A percentile compares a stretch with the other conserved stretches of the same genome.
Evolutionary conservation across 2,797 vertebrate genomes (phyloP).

Genomic region (Iguana delicatissima): DNA sequence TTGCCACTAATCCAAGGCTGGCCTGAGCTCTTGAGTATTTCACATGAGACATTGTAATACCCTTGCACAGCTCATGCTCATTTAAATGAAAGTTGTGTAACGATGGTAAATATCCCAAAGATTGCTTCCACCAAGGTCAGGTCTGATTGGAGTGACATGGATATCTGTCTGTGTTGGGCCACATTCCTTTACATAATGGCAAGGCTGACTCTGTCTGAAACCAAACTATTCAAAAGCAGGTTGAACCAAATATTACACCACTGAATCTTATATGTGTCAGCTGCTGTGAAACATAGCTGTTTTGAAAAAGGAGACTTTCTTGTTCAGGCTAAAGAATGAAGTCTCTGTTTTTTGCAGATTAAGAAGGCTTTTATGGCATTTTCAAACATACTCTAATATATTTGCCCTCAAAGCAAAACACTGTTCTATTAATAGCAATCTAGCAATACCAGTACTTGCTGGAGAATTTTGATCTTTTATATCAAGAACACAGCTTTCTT

Average conservation of each 20-base stretch:
- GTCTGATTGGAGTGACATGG: too few relatives aligned
- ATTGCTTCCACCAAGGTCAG: too few relatives aligned
- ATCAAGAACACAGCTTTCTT: slow-evolving; percentile 60
- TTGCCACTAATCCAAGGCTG: too few relatives aligned
- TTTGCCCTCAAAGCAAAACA: slow-evolving; percentile 61
- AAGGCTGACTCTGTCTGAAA: background rate
- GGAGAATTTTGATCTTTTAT: slow-evolving; percentile 73
- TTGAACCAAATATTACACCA: fast-evolving
- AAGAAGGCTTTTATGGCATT: slow-evolving; percentile 43
- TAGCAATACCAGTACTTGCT: slow-evolving; percentile 53
- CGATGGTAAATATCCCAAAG: too few relatives aligned
- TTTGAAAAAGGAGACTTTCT: slow-evolving; percentile 40
- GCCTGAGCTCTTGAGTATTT: too few relatives aligned
- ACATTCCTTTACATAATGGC: background rate
- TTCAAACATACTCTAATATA: slow-evolving; percentile 53
- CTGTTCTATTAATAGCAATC: slow-evolving; percentile 66
- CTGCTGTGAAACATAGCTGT: slow-evolving; percentile 18
- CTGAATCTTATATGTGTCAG: background rate
- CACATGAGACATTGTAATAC: too few relatives aligned
- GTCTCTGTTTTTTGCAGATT: slow-evolving; percentile 21
- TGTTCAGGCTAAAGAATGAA: slow-evolving; percentile 23
- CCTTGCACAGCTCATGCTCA: too few relatives aligned
- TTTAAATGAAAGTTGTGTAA: too few relatives aligned
- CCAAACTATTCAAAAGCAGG: background rate
- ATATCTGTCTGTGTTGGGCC: background rate